Evolutionary conservation across 2,113 vertebrate species (phyloP), one percentile per base, ranked within the genome.

Genomic region (Strix aluco): DNA sequence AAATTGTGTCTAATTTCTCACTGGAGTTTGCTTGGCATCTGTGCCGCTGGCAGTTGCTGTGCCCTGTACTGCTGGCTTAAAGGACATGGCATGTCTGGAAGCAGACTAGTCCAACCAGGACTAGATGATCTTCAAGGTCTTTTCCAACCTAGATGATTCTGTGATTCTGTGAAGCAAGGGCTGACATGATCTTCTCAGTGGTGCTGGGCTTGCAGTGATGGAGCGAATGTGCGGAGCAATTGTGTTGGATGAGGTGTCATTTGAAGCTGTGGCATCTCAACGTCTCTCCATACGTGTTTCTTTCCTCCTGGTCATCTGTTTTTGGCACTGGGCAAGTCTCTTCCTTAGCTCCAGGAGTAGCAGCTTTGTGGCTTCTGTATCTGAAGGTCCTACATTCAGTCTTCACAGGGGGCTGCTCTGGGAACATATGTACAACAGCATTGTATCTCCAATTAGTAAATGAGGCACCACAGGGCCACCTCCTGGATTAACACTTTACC

Each of bases 101-200:
- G 44, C 44, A 46, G 44, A 46, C 44, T 46, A 46, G 44, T 46
- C 44, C 16, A 46, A 46, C 16, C 44, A 46, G 44, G 44, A 46
- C 44, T 46, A 18, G 44, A 18, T 46, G 16, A 46, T 46, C 44
- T 18, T 46, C 44, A 46, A 46, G 44, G 44, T 46, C 44, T 46
- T 46, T 46, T 46, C 16, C 44, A 46, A 18, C 44, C 16, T 44
- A 44, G 44, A 44, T 46, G 44, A 46, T 18, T 46, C 44, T 46
- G 44, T 18, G 44, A 46, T 46, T 46, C 44, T 46, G 44, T 46
- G 44, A 46, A 46, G n/a, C 32, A 62, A 44, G 34, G 30, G 11
- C 8, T 51, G 69, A 70, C 34, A 5, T 2, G 12, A 17, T 55
- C 9, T 29, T 47, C 63, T 81, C 30, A 62, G 0, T 1, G 0